Conservation (phyloP, 2,113 vertebrate species). For the Semnornis frantzii region DNA sequence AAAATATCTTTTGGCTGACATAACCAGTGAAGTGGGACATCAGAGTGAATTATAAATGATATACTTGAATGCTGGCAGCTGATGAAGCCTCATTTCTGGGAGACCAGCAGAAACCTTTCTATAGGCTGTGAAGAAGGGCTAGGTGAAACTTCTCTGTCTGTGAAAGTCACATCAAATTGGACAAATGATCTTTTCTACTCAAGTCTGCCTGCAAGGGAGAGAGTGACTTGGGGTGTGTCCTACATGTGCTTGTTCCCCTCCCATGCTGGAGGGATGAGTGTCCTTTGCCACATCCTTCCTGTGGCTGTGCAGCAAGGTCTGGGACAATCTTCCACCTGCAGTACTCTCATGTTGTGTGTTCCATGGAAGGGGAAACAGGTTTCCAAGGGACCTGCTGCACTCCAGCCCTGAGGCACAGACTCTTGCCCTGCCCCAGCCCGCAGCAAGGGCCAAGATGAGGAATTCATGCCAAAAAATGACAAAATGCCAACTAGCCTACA, state of each 20-base stretch:
- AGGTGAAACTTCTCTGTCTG: neutral
- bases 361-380: neutral
- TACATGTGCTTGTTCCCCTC: fast-evolving
- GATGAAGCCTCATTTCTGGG: neutral
- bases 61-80: neutral
- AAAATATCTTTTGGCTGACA: constrained; percentile 11
- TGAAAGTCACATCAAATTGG: neutral
- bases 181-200: neutral
- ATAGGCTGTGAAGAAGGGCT: neutral
- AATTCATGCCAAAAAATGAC: neutral
- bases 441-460: neutral
- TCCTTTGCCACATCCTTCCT: fast-evolving
- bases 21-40: neutral
- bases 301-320: fast-evolving
- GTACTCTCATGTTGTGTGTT: neutral
- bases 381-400: neutral
- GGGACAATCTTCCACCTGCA: neutral
- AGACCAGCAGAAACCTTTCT: neutral
- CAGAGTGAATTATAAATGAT: neutral
- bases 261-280: neutral
- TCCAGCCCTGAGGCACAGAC: neutral
- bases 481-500: neutral
- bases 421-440: neutral
- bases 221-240: neutral
- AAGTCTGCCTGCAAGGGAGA: neutral